phyloP scores from a whole-genome alignment of 2,797 vertebrate species.

The Staurois parvus region DNA sequence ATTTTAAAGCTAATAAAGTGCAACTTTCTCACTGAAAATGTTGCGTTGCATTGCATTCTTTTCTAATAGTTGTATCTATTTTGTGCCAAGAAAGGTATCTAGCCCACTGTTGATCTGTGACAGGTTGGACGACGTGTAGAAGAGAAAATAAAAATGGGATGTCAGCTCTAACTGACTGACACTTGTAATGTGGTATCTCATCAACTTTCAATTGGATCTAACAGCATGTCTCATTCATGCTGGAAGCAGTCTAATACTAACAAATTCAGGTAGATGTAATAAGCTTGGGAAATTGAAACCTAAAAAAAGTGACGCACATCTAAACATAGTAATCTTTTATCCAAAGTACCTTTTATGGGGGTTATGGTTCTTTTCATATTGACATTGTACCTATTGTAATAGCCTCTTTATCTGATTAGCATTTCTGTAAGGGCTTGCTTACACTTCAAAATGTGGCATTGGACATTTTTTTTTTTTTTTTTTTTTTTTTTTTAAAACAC shows the following conservation, averaged over 20 bases:
- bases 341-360: neutral
- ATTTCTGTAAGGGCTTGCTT: no score
- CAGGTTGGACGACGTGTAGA: neutral
- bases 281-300: neutral
- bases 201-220: neutral
- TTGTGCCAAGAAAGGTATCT: neutral
- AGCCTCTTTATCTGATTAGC: no score
- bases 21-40: neutral
- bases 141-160: neutral
- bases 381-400: neutral
- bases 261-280: neutral
- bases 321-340: neutral
- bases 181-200: neutral
- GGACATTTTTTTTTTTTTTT: no score
- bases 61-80: neutral
- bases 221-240: neutral
- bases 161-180: neutral
- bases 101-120: neutral
- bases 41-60: neutral
- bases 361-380: neutral
- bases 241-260: neutral
- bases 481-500: no score
- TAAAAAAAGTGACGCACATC: neutral
- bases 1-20: conserved; percentile 69
- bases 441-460: no score